Conservation (phyloP, 92 coral and sea anemone genomes). For the Montipora capitata region DNA sequence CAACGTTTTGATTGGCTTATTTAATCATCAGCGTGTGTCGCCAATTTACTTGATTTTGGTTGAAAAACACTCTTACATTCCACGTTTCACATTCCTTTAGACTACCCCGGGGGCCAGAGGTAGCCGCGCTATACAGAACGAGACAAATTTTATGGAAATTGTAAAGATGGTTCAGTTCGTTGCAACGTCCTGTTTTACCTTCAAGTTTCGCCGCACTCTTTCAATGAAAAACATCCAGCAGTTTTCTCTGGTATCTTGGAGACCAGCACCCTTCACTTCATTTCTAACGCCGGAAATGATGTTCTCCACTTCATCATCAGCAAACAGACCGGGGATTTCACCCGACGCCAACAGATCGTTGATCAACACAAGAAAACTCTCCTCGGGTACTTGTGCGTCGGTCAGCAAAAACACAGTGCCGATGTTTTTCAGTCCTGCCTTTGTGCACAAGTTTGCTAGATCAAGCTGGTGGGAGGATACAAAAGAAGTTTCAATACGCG, state of each 20-base stretch:
- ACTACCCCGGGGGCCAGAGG: too few relatives aligned
- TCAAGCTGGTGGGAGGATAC: conserved; percentile 72
- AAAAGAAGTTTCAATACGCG: not conserved
- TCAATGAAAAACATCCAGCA: conserved; percentile 99
- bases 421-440: conserved; percentile 97
- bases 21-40: too few relatives aligned
- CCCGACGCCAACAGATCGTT: conserved; percentile 99
- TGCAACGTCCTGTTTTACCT: conserved; percentile 51
- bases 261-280: conserved; percentile 98
- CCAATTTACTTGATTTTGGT: too few relatives aligned
- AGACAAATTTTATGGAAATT: too few relatives aligned
- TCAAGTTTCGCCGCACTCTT: conserved; percentile 92
- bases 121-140: too few relatives aligned
- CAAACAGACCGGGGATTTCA: conserved; percentile 97
- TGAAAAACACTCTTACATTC: too few relatives aligned
- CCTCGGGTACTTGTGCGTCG: conserved; percentile 99
- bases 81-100: too few relatives aligned
- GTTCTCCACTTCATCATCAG: conserved; percentile 98
- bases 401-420: conserved; percentile 98
- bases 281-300: conserved; percentile 93
- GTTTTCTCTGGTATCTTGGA: conserved; percentile 98
- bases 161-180: not conserved
- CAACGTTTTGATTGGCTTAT: too few relatives aligned
- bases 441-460: conserved; percentile 90
- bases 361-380: conserved; percentile 95